Conservation (phyloP, 2,113 vertebrate genomes). For the Aptenodytes forsteri region DNA sequence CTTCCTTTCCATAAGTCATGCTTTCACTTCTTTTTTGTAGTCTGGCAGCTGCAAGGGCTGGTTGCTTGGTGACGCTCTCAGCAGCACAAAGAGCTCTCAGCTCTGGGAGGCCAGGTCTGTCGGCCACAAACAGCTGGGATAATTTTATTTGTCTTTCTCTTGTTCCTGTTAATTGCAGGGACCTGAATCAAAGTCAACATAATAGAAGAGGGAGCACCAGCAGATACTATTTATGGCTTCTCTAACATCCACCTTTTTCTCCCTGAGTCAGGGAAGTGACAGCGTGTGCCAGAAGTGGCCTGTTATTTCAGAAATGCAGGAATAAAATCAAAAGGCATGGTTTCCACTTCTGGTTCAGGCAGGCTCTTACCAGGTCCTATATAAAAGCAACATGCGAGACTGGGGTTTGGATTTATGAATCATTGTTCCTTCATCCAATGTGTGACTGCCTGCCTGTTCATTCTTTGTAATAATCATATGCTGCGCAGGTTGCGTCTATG, state of each 20-base stretch:
- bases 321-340: not conserved
- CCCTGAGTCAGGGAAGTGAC: not conserved
- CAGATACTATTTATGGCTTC: constrained; percentile 35
- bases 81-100: constrained; percentile 92
- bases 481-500: not conserved
- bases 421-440: not conserved
- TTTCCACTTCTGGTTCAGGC: not conserved
- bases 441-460: not conserved
- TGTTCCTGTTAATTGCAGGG: constrained; percentile 71
- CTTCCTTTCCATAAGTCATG: constrained; percentile 76
- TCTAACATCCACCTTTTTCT: constrained; percentile 1
- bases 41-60: constrained; percentile 85
- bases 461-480: not conserved
- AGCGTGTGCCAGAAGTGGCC: not conserved
- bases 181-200: constrained; percentile 67
- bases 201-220: constrained; percentile 39
- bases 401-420: not conserved
- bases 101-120: constrained; percentile 88
- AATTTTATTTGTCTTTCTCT: constrained; percentile 77
- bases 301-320: not conserved
- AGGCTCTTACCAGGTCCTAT: not conserved
- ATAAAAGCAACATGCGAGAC: not conserved
- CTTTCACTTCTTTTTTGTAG: constrained; percentile 53
- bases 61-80: constrained; percentile 95
- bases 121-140: constrained; percentile 79